Evolutionary conservation across 1,140 invertebrate genomes (phyloP).

Genomic region (Cydia strobilella): DNA sequence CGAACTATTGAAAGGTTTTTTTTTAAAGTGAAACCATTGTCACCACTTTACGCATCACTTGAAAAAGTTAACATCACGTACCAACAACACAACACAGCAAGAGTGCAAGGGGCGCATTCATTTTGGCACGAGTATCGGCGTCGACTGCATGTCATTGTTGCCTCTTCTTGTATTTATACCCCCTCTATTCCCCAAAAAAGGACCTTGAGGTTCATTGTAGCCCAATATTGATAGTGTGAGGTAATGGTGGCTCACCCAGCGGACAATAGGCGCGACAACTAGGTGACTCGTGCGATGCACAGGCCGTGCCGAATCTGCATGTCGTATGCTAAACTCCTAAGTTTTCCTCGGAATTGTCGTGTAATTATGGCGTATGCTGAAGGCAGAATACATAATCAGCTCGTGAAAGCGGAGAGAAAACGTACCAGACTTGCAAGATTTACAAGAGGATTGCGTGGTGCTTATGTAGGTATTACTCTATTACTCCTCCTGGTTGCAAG

Average conservation of each 20-base stretch:
- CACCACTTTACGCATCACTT: background rate
- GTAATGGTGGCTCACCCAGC: slow-evolving; percentile 73
- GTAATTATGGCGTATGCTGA: slow-evolving; percentile 19
- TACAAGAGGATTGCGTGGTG: background rate
- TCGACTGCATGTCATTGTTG: slow-evolving; percentile 68
- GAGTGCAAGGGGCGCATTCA: slow-evolving; percentile 60
- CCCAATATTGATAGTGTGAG: slow-evolving; percentile 77
- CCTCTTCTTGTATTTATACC: slow-evolving; percentile 74
- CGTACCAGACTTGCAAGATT: background rate
- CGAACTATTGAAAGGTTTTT: background rate
- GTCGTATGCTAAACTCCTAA: slow-evolving; percentile 37
- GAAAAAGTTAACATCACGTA: slow-evolving; percentile 51
- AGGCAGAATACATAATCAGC: slow-evolving; percentile 15
- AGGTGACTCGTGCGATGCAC: slow-evolving; percentile 72
- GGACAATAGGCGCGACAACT: slow-evolving; percentile 77
- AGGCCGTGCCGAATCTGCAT: slow-evolving; percentile 59
- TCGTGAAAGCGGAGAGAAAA: slow-evolving; percentile 32
- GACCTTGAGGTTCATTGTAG: slow-evolving; percentile 78
- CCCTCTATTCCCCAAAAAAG: slow-evolving; percentile 73
- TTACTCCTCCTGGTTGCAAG: too few species aligned
- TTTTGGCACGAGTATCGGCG: slow-evolving; percentile 61
- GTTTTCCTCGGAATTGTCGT: slow-evolving; percentile 27
- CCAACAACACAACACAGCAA: slow-evolving; percentile 62
- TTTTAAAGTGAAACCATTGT: background rate
- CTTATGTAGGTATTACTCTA: background rate